Base-by-base conservation (phyloP, 2,888 invertebrate species). In the Calameuta filiformis region DNA sequence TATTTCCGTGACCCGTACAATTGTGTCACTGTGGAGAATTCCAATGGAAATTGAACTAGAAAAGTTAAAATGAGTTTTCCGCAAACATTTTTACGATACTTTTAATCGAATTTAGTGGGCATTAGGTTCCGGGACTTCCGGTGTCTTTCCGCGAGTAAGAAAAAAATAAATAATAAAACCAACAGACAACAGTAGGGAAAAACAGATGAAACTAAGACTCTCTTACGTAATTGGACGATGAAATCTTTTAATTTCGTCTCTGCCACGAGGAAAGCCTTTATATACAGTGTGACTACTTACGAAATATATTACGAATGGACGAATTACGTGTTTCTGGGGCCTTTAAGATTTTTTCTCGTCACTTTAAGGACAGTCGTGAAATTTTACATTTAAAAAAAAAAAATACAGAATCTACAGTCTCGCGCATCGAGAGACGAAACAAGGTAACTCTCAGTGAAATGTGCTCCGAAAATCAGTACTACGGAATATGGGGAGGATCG, bases 11-110 rank as follows among this genome's bases (percentile, higher is more conserved):
- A 23, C 23, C 9, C 9, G 56, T 23, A 56, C 56, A 23, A 56
- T 23, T 9, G 56, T 3, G 23, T 9, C 56, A 2, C 2, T 9
- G 56, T 1, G 56, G 56, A 56, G 56, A 56, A 56, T 15, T 23
- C 56, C 15, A 56, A 23, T 1, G 56, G 71, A 31, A 12, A 71
- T 12, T 71, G 31, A 23, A 33, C 71, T 31, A 34, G 12, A 34
- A 71, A 71, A 71, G 33, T 71, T 71, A 0, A 71, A 71, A 71
- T 71, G 31, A 71, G 71, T 71, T 71, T 71, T 34, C 23, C 56
- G 56, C 56, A 23, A 56, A 56, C 56, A 71, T 71, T 34, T 71
- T 71, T 34, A 71, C 71, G 71, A 56, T 71, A 71, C 71, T 71
- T 71, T 71, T 71, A 71, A 71, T 71, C 71, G 71, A 71, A 34